These are phyloP conservation scores for Orius insidiosus DNA, from an alignment of 1,140 invertebrate species.

Conservation along the genomic window DNA sequence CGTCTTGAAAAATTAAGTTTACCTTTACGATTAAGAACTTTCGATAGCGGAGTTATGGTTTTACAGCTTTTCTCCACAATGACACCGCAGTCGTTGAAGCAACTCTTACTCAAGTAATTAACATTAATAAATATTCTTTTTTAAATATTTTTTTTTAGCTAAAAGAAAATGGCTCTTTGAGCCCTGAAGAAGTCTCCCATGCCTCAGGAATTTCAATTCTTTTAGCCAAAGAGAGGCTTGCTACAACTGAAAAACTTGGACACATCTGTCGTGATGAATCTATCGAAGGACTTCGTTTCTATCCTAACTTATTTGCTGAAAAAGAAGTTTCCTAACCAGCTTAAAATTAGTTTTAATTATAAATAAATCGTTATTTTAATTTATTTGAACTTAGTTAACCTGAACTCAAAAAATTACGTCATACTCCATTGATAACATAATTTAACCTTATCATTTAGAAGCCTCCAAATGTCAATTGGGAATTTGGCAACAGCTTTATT, in stretches of 20 bases:
- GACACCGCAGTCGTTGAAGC: constrained; percentile 57
- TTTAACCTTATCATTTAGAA: no score
- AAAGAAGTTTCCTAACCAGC: background rate
- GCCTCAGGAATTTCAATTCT: constrained; percentile 67
- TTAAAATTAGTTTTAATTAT: no score
- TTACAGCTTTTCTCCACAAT: constrained; percentile 63
- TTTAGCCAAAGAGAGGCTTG: constrained; percentile 68
- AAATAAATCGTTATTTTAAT: no score
- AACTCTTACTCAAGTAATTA: constrained; percentile 23
- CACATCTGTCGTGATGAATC: constrained; percentile 83
- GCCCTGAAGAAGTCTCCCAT: constrained; percentile 71
- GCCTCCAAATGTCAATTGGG: no score
- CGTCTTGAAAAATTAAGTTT: constrained; percentile 42
- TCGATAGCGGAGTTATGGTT: constrained; percentile 82
- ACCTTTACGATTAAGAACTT: constrained; percentile 61
- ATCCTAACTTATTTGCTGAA: constrained; percentile 65
- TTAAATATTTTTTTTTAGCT: constrained; percentile 39
- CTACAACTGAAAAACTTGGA: constrained; percentile 66
- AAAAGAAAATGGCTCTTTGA: constrained; percentile 50
- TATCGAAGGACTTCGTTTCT: constrained; percentile 82
- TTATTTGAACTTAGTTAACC: no score
- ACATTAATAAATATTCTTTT: constrained; percentile 6
- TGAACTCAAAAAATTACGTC: no score
- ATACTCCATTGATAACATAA: no score
- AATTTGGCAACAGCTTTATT: no score